Evolutionary conservation across 2,888 invertebrate species (phyloP).

Genomic region (Alloplasta piceator): DNA sequence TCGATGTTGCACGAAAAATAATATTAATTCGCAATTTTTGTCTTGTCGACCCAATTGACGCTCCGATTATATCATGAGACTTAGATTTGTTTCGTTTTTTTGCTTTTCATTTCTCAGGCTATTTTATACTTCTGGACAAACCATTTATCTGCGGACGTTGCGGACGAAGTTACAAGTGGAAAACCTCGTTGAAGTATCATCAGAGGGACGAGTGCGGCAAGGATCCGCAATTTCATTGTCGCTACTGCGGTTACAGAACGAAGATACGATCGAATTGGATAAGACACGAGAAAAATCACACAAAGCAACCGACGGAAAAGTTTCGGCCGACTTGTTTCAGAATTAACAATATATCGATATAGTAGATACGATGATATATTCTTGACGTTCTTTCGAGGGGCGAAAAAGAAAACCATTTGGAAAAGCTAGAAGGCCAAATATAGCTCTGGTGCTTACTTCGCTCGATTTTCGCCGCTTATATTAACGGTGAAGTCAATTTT

Average conservation of each 20-base stretch:
- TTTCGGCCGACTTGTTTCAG: slow-evolving; percentile 16
- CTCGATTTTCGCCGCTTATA: background rate
- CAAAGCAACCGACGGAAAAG: slow-evolving; percentile 43
- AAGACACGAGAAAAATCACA: slow-evolving; percentile 72
- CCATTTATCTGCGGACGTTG: slow-evolving; percentile 79
- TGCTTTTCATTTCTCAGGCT: slow-evolving; percentile 68
- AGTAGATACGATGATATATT: slow-evolving; percentile 1
- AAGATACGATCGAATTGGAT: slow-evolving; percentile 73
- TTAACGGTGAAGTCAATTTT: too few relatives aligned
- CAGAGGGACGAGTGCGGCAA: slow-evolving; percentile 86
- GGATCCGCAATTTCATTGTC: slow-evolving; percentile 76
- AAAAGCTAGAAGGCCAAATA: slow-evolving; percentile 24
- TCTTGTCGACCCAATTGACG: background rate
- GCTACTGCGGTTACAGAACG: slow-evolving; percentile 75
- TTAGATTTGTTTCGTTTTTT: background rate
- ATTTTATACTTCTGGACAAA: slow-evolving; percentile 68
- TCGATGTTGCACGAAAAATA: too few relatives aligned
- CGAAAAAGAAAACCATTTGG: background rate
- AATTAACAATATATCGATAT: slow-evolving; percentile 44
- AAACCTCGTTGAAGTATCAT: slow-evolving; percentile 85
- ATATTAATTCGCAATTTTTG: background rate
- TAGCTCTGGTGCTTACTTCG: background rate
- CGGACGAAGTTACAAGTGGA: slow-evolving; percentile 73
- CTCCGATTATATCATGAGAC: background rate
- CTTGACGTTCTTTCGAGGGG: background rate